Evolutionary conservation across 2,113 vertebrate species (phyloP), one percentile per base, ranked within the genome.

Genomic region (Lampris megalopsis): DNA sequence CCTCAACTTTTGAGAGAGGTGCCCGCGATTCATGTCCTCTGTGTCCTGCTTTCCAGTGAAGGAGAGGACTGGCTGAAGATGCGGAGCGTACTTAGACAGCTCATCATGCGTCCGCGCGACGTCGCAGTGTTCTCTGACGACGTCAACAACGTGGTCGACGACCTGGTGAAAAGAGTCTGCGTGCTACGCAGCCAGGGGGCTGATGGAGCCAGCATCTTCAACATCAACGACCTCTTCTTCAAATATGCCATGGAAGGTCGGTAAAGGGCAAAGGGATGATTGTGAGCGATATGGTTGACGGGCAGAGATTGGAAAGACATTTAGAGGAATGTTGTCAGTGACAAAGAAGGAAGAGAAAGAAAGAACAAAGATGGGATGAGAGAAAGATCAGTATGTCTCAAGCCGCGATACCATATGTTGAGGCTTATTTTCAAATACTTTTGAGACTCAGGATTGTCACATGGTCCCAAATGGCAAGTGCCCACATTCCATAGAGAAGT

Each of bases 201-300:
- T 0, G 95, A 96, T 49, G 93, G 94, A 4, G 91, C 91, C 59
- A 97, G 96, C 0, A 93, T 97, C 70, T 76, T 77, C 80, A 95
- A 97, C 58, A 79, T 99, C 64, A 98, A 97, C 68, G 96, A 95
- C 58, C 94, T 99, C 75, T 98, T 96, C 94, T 98, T 98, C 92
- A 97, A 97, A 79, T 99, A 97, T 50, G 95, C 97, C 8, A 97
- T 98, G 97, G 97, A 98, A 95, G 96, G 97, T 98, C 82, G 78
- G 94, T 83, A 37, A 54, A 60, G 52, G 52, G 52, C 6, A n/a
- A 4, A 35, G 9, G 54, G 1, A 3, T 54, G 13, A 2, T 36
- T 63, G 36, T 62, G 5, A 65, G 38, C n/a, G 6, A 40, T n/a
- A 0, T 60, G 1, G 63, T 35, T 3, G 47, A 9, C 4, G 2